These are phyloP conservation scores for Plutomurus gul DNA, from an alignment of 1,140 invertebrate genomes.

Conservation along the genomic window DNA sequence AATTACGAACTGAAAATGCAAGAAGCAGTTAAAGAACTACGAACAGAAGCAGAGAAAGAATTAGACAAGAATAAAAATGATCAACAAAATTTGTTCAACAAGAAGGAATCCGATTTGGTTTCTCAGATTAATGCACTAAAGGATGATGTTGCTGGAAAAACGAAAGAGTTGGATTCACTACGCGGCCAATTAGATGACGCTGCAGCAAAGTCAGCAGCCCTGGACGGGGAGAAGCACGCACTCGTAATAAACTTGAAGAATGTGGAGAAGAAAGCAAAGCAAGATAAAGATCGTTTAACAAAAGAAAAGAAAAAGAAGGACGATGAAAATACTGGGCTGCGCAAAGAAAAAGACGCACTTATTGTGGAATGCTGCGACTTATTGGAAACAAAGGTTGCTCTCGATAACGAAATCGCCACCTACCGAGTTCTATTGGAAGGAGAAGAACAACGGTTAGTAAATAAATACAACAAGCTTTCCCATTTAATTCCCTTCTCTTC, in stretches of 20 bases:
- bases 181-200: background rate
- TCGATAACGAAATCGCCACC: slow-evolving; percentile 39
- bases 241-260: slow-evolving; percentile 1
- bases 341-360: slow-evolving; percentile 17
- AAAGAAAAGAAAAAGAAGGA: slow-evolving; percentile 3
- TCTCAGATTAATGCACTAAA: background rate
- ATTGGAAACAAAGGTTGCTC: slow-evolving; percentile 27
- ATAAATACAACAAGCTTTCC: background rate
- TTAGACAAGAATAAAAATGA: slow-evolving; percentile 10
- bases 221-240: slow-evolving; percentile 24
- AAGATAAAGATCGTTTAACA: background rate
- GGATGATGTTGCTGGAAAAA: background rate
- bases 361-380: slow-evolving; percentile 34
- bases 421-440: slow-evolving; percentile 37
- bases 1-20: slow-evolving; percentile 19
- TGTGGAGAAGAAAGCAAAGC: background rate
- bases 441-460: slow-evolving; percentile 35
- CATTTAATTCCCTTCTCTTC: too few relatives aligned
- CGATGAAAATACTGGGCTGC: background rate
- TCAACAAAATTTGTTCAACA: slow-evolving; percentile 37
- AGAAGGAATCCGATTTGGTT: slow-evolving; percentile 32
- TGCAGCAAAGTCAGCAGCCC: background rate
- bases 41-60: slow-evolving; percentile 15
- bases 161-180: background rate
- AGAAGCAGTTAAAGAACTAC: background rate